Evolutionary conservation across 2,113 vertebrate species (phyloP), one percentile per base, ranked within the genome.

Genomic region (Coregonus clupeaformis): DNA sequence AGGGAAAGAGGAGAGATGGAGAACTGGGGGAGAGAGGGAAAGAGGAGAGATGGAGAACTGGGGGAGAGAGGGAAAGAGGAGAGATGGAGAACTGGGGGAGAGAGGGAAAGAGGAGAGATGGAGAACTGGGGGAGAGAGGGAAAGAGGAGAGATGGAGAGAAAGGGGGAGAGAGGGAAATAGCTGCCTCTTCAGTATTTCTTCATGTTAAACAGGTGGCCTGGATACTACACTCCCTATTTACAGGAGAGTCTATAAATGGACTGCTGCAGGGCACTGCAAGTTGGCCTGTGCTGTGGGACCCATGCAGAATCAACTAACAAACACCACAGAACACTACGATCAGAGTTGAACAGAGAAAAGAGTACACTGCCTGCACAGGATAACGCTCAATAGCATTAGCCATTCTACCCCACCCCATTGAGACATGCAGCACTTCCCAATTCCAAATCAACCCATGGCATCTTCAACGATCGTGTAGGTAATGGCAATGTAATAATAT

Each of bases 121-220:
- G 55, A 36, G 71, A 62, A 71, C 27, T 74, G 72, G 77, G 49
- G 49, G 76, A 3, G 47, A 24, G 22, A 59, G 89, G 87, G 88
- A 89, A 1, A 27, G 27, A 27, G 22, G 57, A 66, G 30, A 78
- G 16, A 32, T 20, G 9, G 55, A 36, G 71, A 62, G 52, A 71
- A 55, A 77, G 72, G 77, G 49, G 49, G 76, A 3, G 47, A 24
- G 29, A 59, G 89, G 87, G 88, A 89, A n/a, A n/a, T 84, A 84
- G 72, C 80, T 83, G 83, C 83, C 72, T 85, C 72, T 82, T 85
- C 82, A 85, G 75, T 63, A 68, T 59, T 77, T 76, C 78, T 77
- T 55, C 76, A 79, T 81, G 73, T 86, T 80, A 77, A 84, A 85
- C 66, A 30, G 68, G 65, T 83, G 79, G 74, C 86, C 85, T 82